Conservation (phyloP, 92 coral and sea anemone genomes). For the Palythoa heliodiscus region DNA sequence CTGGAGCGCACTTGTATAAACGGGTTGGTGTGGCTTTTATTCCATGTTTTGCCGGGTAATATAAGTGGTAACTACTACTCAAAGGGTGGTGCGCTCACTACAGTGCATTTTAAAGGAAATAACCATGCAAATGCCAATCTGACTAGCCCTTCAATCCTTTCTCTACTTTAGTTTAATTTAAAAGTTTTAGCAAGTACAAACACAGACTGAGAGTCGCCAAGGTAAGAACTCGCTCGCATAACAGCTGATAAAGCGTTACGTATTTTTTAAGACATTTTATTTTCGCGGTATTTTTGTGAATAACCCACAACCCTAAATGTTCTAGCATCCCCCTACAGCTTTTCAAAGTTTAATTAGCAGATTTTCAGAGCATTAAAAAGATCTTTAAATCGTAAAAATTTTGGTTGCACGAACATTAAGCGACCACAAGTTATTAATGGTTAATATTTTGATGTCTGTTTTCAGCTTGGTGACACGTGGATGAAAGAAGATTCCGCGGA, state of each 20-base stretch:
- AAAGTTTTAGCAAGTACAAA: neutral
- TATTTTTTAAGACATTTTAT: neutral
- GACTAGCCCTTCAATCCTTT: neutral
- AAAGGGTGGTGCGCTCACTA: no score
- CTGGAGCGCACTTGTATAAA: slow-evolving; percentile 14
- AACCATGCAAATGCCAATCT: neutral
- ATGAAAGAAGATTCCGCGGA: neutral
- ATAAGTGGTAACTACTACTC: no score
- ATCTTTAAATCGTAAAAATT: neutral
- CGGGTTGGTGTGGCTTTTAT: neutral
- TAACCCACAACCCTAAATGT: neutral
- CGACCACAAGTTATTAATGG: slow-evolving; percentile 3
- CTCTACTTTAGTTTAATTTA: no score
- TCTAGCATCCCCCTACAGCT: neutral
- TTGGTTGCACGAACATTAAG: neutral
- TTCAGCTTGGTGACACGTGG: slow-evolving; percentile 32
- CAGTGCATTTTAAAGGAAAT: no score
- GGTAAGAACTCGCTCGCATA: neutral
- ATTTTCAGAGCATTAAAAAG: neutral
- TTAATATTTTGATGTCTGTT: slow-evolving; percentile 9
- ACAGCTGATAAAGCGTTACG: neutral
- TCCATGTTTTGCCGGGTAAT: neutral
- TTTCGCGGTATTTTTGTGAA: neutral
- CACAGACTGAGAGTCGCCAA: neutral
- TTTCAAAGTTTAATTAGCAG: neutral